These are phyloP conservation scores for Alcedo quadribrachys DNA, from an alignment of 2,797 vertebrate species.

Conservation along the genomic window DNA sequence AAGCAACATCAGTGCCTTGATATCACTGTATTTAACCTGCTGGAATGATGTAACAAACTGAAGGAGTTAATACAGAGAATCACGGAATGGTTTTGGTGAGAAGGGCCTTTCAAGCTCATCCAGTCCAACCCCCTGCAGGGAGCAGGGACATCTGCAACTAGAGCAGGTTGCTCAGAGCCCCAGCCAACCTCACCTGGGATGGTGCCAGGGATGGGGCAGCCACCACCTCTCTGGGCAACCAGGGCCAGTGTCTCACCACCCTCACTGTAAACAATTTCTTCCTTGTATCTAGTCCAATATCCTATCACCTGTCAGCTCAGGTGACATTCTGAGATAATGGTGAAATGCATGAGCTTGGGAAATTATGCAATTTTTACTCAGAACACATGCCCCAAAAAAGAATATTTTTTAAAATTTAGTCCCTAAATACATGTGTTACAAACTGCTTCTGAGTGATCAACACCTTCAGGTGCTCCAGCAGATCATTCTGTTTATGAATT, in stretches of 20 bases:
- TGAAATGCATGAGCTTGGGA: neutral
- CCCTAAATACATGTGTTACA: neutral
- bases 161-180: neutral
- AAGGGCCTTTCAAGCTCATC: neutral
- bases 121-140: neutral
- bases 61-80: neutral
- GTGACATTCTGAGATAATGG: neutral
- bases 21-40: neutral
- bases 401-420: neutral
- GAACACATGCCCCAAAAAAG: slow-evolving; percentile 7
- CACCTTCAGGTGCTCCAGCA: neutral
- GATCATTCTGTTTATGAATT: neutral
- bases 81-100: neutral
- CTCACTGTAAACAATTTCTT: neutral
- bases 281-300: neutral
- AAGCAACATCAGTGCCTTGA: neutral
- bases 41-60: neutral
- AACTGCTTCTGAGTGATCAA: neutral
- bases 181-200: neutral
- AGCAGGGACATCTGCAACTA: neutral
- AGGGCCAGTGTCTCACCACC: neutral
- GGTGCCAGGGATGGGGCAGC: neutral
- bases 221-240: neutral
- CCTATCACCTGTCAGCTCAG: neutral
- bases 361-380: neutral